Evolutionary conservation across 2,113 vertebrate genomes (phyloP).

Genomic region (Ploceus nigricollis): DNA sequence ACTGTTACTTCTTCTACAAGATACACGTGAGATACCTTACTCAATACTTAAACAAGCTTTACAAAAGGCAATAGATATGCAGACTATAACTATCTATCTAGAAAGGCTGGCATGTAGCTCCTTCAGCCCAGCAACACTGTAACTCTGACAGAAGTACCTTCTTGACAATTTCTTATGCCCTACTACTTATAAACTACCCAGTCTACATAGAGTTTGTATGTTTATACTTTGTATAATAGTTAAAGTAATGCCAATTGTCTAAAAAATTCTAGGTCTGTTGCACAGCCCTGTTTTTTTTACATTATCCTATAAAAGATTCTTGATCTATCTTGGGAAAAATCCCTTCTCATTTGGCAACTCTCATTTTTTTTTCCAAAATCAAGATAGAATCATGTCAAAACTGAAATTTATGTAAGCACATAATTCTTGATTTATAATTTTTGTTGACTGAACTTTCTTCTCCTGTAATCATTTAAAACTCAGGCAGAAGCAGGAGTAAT

Average conservation of each 20-base stretch:
- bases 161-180: not conserved
- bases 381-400: not conserved
- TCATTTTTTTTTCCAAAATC: not conserved
- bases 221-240: not conserved
- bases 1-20: not conserved
- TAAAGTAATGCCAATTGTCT: not conserved
- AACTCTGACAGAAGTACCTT: not conserved
- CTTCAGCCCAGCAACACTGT: not conserved
- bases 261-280: not conserved
- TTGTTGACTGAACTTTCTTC: fast-evolving
- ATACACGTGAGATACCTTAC: not conserved
- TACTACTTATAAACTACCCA: not conserved
- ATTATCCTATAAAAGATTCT: not conserved
- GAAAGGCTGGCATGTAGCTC: not conserved
- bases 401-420: not conserved
- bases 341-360: not conserved
- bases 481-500: not conserved
- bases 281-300: not conserved
- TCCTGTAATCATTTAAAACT: not conserved
- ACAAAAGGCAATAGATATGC: not conserved
- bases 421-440: not conserved
- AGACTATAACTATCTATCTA: not conserved
- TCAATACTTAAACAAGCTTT: not conserved
- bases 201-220: not conserved
- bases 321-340: not conserved